A percentile compares a stretch with the other conserved stretches of the same genome.
Evolutionary conservation across 2,113 vertebrate species (phyloP).

Genomic region (Spheniscus mendiculus): DNA sequence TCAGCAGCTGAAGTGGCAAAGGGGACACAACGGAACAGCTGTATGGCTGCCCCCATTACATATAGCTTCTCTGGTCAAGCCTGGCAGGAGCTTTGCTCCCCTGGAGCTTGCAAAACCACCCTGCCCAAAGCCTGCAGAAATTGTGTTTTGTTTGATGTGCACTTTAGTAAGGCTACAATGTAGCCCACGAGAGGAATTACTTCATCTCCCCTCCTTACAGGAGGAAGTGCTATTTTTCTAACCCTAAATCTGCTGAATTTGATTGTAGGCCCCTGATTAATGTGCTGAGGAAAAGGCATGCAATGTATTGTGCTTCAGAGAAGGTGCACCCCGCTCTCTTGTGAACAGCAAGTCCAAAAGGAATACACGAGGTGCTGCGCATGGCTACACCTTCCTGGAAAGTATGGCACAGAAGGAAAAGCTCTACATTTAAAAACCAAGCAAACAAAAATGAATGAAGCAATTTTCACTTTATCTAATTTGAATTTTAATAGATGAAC

Average conservation of each 20-base stretch:
- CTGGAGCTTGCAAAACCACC: neutral
- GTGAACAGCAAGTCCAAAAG: neutral
- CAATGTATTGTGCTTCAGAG: neutral
- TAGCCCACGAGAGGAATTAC: neutral
- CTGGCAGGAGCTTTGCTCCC: neutral
- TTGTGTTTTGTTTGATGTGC: slow-evolving; percentile 12
- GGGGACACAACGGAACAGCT: neutral
- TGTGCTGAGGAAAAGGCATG: neutral
- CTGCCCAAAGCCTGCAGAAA: neutral
- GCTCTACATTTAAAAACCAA: neutral
- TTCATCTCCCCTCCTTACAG: neutral
- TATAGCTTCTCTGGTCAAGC: neutral
- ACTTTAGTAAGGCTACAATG: neutral
- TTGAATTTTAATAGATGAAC: slow-evolving; percentile 54
- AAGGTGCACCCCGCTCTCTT: neutral
- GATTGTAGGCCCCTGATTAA: neutral
- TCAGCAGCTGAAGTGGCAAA: neutral
- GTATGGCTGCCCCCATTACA: neutral
- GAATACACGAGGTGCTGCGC: neutral
- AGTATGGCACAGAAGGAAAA: neutral
- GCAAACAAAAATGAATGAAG: neutral
- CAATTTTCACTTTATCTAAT: slow-evolving; percentile 41
- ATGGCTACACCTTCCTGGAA: neutral
- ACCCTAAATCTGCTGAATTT: neutral
- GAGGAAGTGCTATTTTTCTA: neutral